Base-by-base conservation (phyloP, 2,888 invertebrate genomes). In the Tenthredo livida region DNA sequence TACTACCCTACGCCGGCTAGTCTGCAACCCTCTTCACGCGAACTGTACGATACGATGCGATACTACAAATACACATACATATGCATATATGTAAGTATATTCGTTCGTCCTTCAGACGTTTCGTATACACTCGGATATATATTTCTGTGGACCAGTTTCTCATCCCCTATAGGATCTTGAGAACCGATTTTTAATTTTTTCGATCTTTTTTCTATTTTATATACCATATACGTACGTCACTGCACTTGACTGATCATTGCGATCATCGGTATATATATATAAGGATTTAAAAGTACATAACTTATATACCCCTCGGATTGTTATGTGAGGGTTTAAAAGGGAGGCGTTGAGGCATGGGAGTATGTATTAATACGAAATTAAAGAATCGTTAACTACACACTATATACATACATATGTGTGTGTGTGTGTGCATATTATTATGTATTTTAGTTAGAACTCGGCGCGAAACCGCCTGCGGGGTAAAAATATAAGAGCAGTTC, bases 21-120 rank as follows among this genome's bases (percentile, higher is more conserved):
- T n/a, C 77, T 21, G 80, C 80, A 61, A 80, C 80, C 80, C 80
- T 80, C 80, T 80, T 80, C 15, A 80, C 80, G 40, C 80, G 12
- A 15, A 17, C 33, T 1, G 61, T 21, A 73, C 15, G 43, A n/a
- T 40, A n/a, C 7, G n/a, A n/a, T n/a, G n/a, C n/a, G n/a, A n/a
- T n/a, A n/a, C n/a, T n/a, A n/a, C n/a, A n/a, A n/a, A n/a, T n/a
- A n/a, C n/a, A n/a, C n/a, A n/a, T n/a, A n/a, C n/a, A n/a, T n/a
- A n/a, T n/a, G n/a, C n/a, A n/a, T n/a, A n/a, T n/a, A n/a, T n/a
- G n/a, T n/a, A n/a, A n/a, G n/a, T n/a, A n/a, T n/a, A n/a, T n/a
- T n/a, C n/a, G 12, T 4, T 47, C 15, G 47, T 47, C 47, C 12
- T 47, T 47, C 47, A 15, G 47, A 47, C 47, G 47, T 47, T 47